Conservation (phyloP, 2,797 vertebrate genomes). For the Molossus molossus region DNA sequence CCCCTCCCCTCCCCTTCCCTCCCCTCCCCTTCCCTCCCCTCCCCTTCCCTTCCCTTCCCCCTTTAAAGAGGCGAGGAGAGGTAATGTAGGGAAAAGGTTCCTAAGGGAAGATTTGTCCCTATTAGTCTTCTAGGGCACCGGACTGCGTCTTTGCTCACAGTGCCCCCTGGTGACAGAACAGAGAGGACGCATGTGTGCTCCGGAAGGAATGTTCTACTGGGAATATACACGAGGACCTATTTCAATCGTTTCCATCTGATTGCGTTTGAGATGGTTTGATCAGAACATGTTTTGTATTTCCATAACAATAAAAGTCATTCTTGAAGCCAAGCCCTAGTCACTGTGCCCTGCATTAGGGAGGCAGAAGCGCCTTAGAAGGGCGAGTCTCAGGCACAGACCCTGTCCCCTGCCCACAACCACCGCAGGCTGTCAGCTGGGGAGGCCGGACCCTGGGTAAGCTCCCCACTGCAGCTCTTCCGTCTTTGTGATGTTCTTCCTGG, state of each 20-base stretch:
- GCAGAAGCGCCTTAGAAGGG: too few relatives aligned
- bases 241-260: background rate
- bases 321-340: background rate
- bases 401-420: rapidly evolving
- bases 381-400: rapidly evolving
- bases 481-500: background rate
- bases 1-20: background rate
- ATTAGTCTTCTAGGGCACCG: rapidly evolving
- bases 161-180: conserved; percentile 5
- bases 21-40: too few relatives aligned
- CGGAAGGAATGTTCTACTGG: background rate
- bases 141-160: background rate
- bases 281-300: background rate
- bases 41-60: background rate
- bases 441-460: rapidly evolving
- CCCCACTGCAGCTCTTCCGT: background rate
- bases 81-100: background rate
- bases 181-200: background rate
- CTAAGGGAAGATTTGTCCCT: background rate
- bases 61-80: background rate
- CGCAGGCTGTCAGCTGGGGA: rapidly evolving
- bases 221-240: background rate
- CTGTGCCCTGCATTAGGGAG: background rate
- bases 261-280: background rate
- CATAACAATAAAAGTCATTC: background rate